Percentiles rank a stretch among this genome's conserved stretches.
Conservation (phyloP, 1,140 invertebrate species). For the Drosophila pseudoobscura region DNA sequence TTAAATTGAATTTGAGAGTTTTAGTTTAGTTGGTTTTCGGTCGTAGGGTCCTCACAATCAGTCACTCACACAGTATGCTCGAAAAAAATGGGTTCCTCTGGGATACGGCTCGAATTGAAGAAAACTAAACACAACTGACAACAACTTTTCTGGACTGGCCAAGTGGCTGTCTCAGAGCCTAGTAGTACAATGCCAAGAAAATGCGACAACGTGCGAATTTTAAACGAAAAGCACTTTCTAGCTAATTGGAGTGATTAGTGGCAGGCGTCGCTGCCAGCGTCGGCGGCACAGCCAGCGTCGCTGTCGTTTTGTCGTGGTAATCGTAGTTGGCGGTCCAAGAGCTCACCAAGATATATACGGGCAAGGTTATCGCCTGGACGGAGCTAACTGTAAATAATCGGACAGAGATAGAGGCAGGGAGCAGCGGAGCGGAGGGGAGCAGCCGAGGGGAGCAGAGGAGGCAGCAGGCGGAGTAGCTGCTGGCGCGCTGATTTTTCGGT, state of each 20-base stretch:
- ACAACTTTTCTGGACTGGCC: conserved; percentile 37
- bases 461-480: no score
- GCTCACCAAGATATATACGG: conserved; percentile 53
- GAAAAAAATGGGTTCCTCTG: no score
- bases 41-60: no score
- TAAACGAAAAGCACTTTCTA: conserved; percentile 81
- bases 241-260: conserved; percentile 80
- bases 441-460: background rate
- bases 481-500: conserved; percentile 24
- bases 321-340: conserved; percentile 58
- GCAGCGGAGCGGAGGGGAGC: background rate
- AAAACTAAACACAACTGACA: background rate
- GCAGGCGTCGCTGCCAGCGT: conserved; percentile 45
- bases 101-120: no score
- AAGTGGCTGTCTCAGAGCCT: conserved; percentile 61
- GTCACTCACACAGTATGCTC: no score
- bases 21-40: no score
- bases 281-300: conserved; percentile 13
- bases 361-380: conserved; percentile 68
- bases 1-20: no score
- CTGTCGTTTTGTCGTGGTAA: conserved; percentile 32
- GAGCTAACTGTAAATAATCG: conserved; percentile 65
- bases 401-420: conserved; percentile 37
- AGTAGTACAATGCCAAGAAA: conserved; percentile 81
- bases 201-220: conserved; percentile 82